Evolutionary conservation across 1,140 invertebrate genomes (phyloP).

Genomic region (Tribolium castaneum): DNA sequence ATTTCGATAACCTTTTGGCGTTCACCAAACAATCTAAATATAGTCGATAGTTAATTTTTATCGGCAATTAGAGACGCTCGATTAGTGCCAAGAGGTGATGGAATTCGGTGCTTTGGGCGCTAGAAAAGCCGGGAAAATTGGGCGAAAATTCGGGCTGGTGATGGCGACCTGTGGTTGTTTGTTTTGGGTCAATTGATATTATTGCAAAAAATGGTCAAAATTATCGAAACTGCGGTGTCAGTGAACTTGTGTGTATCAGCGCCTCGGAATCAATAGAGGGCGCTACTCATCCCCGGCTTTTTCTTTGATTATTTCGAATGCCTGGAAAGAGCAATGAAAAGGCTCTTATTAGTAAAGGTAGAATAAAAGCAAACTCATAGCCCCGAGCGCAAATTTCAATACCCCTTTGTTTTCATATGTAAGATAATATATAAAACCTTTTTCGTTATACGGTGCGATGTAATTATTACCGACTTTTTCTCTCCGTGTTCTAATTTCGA

Average conservation of each 20-base stretch:
- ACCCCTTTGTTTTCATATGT: conserved; percentile 50
- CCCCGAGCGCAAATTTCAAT: conserved; percentile 42
- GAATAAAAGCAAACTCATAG: conserved; percentile 27
- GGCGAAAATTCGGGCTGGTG: too few relatives aligned
- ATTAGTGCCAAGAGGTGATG: too few relatives aligned
- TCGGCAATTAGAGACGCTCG: neutral
- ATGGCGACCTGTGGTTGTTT: too few relatives aligned
- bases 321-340: conserved; percentile 38
- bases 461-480: conserved; percentile 16
- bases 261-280: neutral
- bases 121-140: too few relatives aligned
- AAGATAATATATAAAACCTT: conserved; percentile 49
- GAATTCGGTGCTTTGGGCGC: too few relatives aligned
- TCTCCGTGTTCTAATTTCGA: conserved; percentile 8
- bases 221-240: neutral
- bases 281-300: neutral
- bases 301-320: conserved; percentile 19
- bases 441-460: conserved; percentile 13
- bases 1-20: conserved; percentile 42
- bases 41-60: conserved; percentile 29
- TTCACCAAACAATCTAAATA: conserved; percentile 13
- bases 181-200: neutral
- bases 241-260: neutral
- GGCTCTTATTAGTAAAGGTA: conserved; percentile 34
- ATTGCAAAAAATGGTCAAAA: neutral